These are phyloP conservation scores for Bombus affinis DNA, from an alignment of 1,140 invertebrate species.

Conservation along the genomic window DNA sequence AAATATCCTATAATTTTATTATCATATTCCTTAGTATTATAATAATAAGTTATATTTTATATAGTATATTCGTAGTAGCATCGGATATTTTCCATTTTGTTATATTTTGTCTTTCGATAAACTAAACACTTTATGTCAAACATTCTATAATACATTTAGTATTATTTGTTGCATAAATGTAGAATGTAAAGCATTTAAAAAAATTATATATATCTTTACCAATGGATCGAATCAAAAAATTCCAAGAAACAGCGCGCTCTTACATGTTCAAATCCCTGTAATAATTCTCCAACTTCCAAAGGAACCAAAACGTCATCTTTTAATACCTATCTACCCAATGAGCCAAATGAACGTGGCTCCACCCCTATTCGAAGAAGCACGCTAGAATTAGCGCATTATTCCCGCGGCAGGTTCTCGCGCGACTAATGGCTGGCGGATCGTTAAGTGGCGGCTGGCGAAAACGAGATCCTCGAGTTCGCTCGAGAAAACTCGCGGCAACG, in stretches of 20 bases:
- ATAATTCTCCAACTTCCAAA: no score
- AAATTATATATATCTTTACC: no score
- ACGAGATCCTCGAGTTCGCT: constrained; percentile 33
- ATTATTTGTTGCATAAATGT: no score
- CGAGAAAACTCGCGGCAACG: constrained; percentile 24
- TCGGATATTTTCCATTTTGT: no score
- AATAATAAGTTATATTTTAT: neutral
- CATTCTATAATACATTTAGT: no score
- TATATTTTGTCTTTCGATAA: neutral
- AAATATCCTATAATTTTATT: neutral
- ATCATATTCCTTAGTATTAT: neutral
- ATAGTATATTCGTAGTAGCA: neutral
- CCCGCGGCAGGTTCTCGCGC: neutral
- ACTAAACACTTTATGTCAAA: neutral
- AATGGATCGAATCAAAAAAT: no score
- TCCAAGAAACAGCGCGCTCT: no score
- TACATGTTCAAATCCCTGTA: no score
- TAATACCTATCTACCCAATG: neutral
- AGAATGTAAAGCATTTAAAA: no score
- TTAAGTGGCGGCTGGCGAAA: constrained; percentile 13
- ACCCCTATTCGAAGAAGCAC: neutral
- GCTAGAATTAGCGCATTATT: constrained; percentile 30
- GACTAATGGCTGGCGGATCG: constrained; percentile 32
- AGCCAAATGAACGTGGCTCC: no score
- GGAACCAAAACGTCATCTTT: neutral